phyloP scores from a whole-genome alignment of 2,888 invertebrate genomes.

The Pogonocherus hispidulus region DNA sequence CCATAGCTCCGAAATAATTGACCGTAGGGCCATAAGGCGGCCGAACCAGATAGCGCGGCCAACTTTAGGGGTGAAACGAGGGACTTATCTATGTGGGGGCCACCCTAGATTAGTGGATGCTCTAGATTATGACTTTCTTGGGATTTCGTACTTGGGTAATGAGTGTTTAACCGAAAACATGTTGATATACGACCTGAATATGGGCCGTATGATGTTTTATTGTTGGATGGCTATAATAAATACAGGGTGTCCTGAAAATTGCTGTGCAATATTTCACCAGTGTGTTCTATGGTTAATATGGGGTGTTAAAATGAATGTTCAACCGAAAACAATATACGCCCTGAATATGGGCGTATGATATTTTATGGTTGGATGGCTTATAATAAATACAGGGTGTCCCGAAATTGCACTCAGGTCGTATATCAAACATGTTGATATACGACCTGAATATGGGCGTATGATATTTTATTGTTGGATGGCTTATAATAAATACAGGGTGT shows the following conservation, averaged over 20 bases:
- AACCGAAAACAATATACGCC: too few species aligned
- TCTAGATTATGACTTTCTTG: neutral
- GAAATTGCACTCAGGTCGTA: too few species aligned
- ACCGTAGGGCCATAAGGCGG: slow-evolving; percentile 1
- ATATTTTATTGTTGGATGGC: neutral
- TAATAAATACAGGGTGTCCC: too few species aligned
- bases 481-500: too few species aligned
- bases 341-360: too few species aligned
- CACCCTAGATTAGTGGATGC: neutral
- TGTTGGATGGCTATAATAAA: too few species aligned
- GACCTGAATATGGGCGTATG: neutral
- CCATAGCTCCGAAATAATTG: slow-evolving; percentile 14
- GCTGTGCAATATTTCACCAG: too few species aligned
- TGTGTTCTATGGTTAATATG: too few species aligned
- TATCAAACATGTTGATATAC: too few species aligned
- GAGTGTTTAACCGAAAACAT: too few species aligned
- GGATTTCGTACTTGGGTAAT: neutral
- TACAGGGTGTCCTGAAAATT: too few species aligned
- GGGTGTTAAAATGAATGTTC: neutral
- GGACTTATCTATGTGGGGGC: neutral
- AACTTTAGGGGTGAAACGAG: neutral
- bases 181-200: neutral
- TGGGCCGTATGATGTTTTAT: neutral
- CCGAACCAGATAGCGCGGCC: neutral
- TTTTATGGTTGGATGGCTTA: too few species aligned